These are phyloP conservation scores for Clivina fossor DNA, from an alignment of 2,888 invertebrate species.

Conservation along the genomic window DNA sequence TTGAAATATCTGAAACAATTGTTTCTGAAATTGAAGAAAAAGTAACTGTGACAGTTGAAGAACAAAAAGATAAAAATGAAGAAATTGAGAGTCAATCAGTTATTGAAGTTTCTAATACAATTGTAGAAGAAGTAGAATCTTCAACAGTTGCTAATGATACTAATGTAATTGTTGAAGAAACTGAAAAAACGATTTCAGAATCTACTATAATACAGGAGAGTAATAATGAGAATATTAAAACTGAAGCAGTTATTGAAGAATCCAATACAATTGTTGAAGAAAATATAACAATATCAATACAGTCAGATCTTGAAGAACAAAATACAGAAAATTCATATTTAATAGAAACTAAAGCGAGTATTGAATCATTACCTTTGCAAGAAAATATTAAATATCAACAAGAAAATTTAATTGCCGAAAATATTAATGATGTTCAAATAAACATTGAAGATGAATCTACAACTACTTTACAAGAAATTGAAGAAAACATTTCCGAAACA, in stretches of 20 bases:
- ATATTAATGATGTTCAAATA: background rate
- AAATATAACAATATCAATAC: background rate
- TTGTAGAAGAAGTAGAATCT: background rate
- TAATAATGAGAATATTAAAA: background rate
- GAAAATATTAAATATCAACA: too few relatives aligned
- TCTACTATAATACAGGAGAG: constrained; percentile 17
- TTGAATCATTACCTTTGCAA: background rate
- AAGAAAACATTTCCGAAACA: constrained; percentile 11
- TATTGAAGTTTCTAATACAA: background rate
- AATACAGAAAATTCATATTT: background rate
- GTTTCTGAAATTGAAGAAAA: background rate
- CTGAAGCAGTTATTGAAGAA: constrained; percentile 4
- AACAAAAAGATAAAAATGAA: background rate
- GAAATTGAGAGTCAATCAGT: background rate
- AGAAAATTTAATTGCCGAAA: background rate
- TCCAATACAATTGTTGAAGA: constrained; percentile 4
- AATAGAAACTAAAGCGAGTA: background rate
- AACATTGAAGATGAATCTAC: background rate
- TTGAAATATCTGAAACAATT: background rate
- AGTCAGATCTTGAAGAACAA: background rate
- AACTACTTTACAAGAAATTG: background rate
- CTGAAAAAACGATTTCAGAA: constrained; percentile 21
- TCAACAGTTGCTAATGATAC: constrained; percentile 3
- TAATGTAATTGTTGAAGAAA: constrained; percentile 22
- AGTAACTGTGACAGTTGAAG: background rate